phyloP scores from a whole-genome alignment of 1,140 invertebrate genomes.

The Daktulosphaira vitifoliae region DNA sequence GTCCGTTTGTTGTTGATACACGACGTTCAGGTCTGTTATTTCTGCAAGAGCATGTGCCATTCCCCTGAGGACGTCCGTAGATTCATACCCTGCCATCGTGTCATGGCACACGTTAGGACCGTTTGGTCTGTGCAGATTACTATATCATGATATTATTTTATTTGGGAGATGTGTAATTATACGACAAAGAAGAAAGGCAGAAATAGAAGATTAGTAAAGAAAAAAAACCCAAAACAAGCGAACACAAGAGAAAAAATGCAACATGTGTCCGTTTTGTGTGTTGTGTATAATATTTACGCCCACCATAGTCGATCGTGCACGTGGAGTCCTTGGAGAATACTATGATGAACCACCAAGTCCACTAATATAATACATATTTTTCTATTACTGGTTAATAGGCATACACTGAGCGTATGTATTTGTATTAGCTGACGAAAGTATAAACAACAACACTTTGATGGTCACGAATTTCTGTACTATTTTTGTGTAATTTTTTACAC shows the following conservation, averaged over 20 bases:
- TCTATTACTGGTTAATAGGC: too few species aligned
- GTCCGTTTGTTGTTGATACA: background rate
- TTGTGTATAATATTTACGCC: slow-evolving; percentile 29
- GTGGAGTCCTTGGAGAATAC: slow-evolving; percentile 22
- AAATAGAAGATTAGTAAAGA: too few species aligned
- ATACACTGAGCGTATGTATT: too few species aligned
- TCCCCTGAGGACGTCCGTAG: background rate
- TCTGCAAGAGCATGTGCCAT: slow-evolving; percentile 9
- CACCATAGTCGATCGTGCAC: slow-evolving; percentile 20
- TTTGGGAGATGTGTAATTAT: background rate
- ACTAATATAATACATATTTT: too few species aligned
- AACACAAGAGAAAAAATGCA: slow-evolving; percentile 5
- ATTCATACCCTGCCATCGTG: background rate
- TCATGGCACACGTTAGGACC: slow-evolving; percentile 17
- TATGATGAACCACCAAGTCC: background rate
- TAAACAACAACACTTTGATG: too few species aligned
- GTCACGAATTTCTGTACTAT: too few species aligned
- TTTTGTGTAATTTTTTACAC: too few species aligned
- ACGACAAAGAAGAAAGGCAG: background rate
- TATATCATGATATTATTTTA: too few species aligned
- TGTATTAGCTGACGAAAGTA: too few species aligned
- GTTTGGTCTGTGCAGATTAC: background rate
- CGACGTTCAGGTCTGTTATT: background rate
- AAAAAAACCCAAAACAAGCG: slow-evolving; percentile 21
- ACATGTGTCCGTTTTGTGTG: slow-evolving; percentile 30